Base-by-base conservation (phyloP, 2,888 invertebrate species). In the Pogonocherus hispidulus region DNA sequence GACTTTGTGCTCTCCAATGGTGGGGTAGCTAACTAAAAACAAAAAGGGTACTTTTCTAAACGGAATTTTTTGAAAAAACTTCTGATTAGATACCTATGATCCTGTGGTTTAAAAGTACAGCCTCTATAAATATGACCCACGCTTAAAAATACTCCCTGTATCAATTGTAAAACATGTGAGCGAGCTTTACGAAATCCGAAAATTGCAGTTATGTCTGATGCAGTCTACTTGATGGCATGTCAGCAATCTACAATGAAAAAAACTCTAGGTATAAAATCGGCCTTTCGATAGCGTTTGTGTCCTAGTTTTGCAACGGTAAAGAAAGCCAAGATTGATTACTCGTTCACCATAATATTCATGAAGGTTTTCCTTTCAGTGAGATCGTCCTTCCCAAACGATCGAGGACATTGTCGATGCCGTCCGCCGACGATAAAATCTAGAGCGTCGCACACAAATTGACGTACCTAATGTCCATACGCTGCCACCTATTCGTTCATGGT, bases 321-420 rank as follows among this genome's bases (percentile, higher is more conserved):
- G n/a, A 41, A n/a, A 41, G 14, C 41, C 41, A 41, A 41, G 41
- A 41, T 41, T 41, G 41, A 41, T 41, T 41, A 41, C 16, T 41
- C 41, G 41, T 41, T 41, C 41, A 41, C 41, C 41, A 41, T 41
- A 41, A 41, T 41, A 41, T 41, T 41, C 41, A 41, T 41, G n/a
- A 41, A 41, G 41, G n/a, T n/a, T 41, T 9, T 41, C 41, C 41
- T 41, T n/a, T 41, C n/a, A 41, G 14, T n/a, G 41, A 14, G n/a
- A 41, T 41, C 41, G 41, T 41, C 41, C 41, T 41, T 41, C 41
- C 41, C 41, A 0, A 14, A n/a, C n/a, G 41, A 41, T 41, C 41
- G 41, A 41, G 41, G 41, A 41, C 41, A 41, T 41, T 41, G 41
- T 41, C 41, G 41, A 16, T 41, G 41, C n/a, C 41, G 41, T 41